Evolutionary conservation across 2,888 invertebrate genomes (phyloP).

Genomic region (Parnassius mnemosyne): DNA sequence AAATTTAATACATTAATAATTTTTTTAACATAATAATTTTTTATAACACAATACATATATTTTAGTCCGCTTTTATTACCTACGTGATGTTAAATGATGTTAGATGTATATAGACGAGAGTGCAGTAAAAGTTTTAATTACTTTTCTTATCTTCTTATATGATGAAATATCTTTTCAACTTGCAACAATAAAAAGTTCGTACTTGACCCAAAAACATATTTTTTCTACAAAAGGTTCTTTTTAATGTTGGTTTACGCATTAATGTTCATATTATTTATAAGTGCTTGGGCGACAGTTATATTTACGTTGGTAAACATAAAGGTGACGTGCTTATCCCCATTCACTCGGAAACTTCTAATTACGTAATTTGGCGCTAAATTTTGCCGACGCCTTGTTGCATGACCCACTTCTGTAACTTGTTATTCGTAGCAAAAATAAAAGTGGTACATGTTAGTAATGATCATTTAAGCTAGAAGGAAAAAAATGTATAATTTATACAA

Average conservation of each 20-base stretch:
- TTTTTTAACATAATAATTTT: no score
- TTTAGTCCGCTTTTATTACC: no score
- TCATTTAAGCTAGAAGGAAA: no score
- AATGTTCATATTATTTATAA: no score
- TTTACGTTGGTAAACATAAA: not conserved
- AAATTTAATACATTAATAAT: no score
- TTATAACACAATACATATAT: no score
- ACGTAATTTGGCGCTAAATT: constrained; percentile 15
- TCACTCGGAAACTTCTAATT: constrained; percentile 18
- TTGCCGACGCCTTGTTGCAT: not conserved
- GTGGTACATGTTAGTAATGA: no score
- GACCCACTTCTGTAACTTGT: constrained; percentile 16
- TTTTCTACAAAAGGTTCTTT: not conserved
- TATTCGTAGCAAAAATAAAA: not conserved
- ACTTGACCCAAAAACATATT: not conserved
- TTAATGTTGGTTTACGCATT: no score
- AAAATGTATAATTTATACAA: no score
- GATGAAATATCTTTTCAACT: not conserved
- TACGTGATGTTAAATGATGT: no score
- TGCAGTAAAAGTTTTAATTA: constrained; percentile 17
- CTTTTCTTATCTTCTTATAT: not conserved
- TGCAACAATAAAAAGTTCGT: not conserved
- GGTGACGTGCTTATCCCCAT: constrained; percentile 8
- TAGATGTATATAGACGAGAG: not conserved
- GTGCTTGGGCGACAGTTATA: no score